phyloP scores from a whole-genome alignment of 2,888 invertebrate genomes.

The Microchrysa polita region DNA sequence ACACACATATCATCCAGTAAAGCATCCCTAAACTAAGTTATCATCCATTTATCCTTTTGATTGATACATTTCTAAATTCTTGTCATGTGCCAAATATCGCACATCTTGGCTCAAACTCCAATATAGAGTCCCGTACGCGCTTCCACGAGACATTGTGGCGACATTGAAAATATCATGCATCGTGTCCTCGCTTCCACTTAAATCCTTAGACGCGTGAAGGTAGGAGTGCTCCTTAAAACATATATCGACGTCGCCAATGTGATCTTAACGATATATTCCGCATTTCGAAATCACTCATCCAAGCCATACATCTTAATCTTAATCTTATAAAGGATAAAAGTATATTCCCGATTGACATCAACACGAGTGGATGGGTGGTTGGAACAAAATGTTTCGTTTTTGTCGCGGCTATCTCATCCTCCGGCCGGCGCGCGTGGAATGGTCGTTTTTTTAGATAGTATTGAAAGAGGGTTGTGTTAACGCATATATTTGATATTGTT shows the following conservation, averaged over 20 bases:
- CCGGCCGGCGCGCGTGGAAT: background rate
- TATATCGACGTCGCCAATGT: background rate
- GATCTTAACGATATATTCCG: background rate
- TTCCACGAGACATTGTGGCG: background rate
- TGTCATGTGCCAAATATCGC: no score
- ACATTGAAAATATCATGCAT: background rate
- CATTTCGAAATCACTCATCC: conserved; percentile 9
- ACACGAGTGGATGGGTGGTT: conserved; percentile 1
- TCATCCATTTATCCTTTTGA: no score
- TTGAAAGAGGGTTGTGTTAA: no score
- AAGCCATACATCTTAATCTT: conserved; percentile 17
- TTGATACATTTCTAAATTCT: no score
- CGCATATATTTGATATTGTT: background rate
- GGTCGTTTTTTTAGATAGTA: no score
- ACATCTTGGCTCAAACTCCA: background rate
- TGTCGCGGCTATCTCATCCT: background rate
- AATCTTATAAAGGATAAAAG: conserved; percentile 6
- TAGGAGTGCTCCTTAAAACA: background rate
- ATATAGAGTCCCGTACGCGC: no score
- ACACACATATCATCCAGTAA: no score
- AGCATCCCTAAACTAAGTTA: no score
- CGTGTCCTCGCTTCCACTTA: background rate
- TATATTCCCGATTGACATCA: conserved; percentile 7
- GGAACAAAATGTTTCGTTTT: conserved; percentile 9
- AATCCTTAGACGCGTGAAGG: background rate